Conservation (phyloP, 2,113 vertebrate species). For the Sclerurus mexicanus region DNA sequence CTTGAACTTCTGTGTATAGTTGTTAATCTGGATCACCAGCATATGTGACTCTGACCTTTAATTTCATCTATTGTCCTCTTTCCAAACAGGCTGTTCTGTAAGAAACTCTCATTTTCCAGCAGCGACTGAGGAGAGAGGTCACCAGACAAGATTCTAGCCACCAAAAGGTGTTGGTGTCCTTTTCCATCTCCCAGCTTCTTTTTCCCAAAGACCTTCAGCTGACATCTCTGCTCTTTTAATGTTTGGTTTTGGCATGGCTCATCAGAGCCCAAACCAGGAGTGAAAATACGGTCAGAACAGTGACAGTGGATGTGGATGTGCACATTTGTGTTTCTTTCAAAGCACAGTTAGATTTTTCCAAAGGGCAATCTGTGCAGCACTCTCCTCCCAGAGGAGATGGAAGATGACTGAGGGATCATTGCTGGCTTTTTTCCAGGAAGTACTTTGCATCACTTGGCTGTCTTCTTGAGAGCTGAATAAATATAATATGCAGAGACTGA, state of each 20-base stretch:
- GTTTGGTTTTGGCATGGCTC: neutral
- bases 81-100: constrained; percentile 9
- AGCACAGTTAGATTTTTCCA: neutral
- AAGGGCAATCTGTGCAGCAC: neutral
- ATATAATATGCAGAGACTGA: constrained; percentile 7
- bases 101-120: constrained; percentile 18
- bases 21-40: neutral
- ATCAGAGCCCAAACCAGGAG: neutral
- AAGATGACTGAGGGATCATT: constrained; percentile 10
- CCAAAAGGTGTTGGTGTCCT: neutral
- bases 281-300: neutral
- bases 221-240: neutral
- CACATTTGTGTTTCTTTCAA: neutral
- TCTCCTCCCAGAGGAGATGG: neutral
- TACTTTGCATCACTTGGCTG: constrained; percentile 19
- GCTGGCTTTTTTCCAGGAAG: constrained; percentile 21
- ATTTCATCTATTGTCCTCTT: neutral
- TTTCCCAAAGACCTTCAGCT: neutral
- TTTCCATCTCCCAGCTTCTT: neutral
- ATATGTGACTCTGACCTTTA: neutral
- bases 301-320: neutral
- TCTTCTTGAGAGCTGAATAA: constrained; percentile 12
- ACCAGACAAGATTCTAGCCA: neutral
- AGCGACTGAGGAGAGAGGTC: neutral
- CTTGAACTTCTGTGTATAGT: neutral